Base-by-base conservation (phyloP, 2,888 invertebrate genomes). In the Sinhomidia bicolor region DNA sequence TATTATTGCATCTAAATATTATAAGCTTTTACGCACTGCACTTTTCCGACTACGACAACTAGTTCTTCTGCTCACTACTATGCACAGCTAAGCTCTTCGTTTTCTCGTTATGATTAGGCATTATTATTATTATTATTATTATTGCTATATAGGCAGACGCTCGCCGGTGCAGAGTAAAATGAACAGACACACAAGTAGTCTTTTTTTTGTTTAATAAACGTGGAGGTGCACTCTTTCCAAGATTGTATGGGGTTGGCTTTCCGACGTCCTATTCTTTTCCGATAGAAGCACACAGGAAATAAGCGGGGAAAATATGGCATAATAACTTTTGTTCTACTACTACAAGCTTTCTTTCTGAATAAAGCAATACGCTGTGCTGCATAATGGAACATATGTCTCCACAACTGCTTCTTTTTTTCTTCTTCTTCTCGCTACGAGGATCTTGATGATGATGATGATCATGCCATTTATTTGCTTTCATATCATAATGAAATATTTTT, bases 401-500 rank as follows among this genome's bases (percentile, higher is more conserved):
- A 1, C 74, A 26, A 44, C 29, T 10, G 9, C 60, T 10, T 1
- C 60, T 68, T 17, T 6, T 32, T 12, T 32, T 32, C 14, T 65
- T 32, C 32, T 3, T 65, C 4, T n/a, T 1, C 7, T 32, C n/a
- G 14, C 36, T 68, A 7, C 32, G 3, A n/a, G n/a, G n/a, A n/a
- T n/a, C 65, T 32, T 32, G 6, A 65, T 71, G 5, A 57, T 78
- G 54, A 36, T 44, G 44, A 71, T 44, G 44, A 44, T 71, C 41
- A 12, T 20, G 44, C 71, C 20, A 23, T 71, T 71, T 41, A 17
- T 32, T 41, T 44, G 9, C 71, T 5, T 62, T 81, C 47, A 57
- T 65, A 47, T 68, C 82, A 47, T 82, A 62, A 68, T 47, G 68
- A 82, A 65, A 82, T 82, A 68, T 82, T 65, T n/a, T 51, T 54